phyloP scores from a whole-genome alignment of 2,888 invertebrate genomes.

The Meta bourneti region DNA sequence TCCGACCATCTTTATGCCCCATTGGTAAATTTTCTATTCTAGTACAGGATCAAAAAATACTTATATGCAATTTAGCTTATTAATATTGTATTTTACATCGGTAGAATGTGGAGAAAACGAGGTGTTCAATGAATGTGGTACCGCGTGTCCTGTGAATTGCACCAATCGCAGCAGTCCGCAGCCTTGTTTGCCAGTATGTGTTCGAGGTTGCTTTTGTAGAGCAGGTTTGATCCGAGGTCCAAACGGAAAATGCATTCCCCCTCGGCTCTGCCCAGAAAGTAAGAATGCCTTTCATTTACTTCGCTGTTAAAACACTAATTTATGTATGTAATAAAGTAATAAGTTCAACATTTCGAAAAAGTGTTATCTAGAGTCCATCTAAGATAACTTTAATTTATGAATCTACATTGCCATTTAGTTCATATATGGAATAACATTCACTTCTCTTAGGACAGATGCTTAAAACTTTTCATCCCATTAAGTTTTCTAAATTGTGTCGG shows the following conservation, averaged over 20 bases:
- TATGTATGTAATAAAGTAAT: too few relatives aligned
- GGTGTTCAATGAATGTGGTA: constrained; percentile 40
- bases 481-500: too few relatives aligned
- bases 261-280: constrained; percentile 22
- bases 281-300: too few relatives aligned
- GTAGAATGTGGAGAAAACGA: constrained; percentile 38
- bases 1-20: neutral
- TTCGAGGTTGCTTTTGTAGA: constrained; percentile 56
- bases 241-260: constrained; percentile 35
- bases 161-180: neutral
- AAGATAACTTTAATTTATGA: too few relatives aligned
- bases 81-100: too few relatives aligned
- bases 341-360: constrained; percentile 6
- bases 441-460: too few relatives aligned
- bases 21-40: neutral
- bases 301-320: too few relatives aligned
- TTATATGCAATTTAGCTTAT: neutral
- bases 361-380: too few relatives aligned
- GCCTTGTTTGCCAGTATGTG: constrained; percentile 14
- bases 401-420: too few relatives aligned
- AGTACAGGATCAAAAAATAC: too few relatives aligned
- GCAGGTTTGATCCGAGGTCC: constrained; percentile 23
- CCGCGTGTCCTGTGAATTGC: constrained; percentile 41
- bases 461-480: too few relatives aligned
- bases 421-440: too few relatives aligned